Conservation (phyloP, 2,888 invertebrate genomes). For the Helicoverpa assulta region DNA sequence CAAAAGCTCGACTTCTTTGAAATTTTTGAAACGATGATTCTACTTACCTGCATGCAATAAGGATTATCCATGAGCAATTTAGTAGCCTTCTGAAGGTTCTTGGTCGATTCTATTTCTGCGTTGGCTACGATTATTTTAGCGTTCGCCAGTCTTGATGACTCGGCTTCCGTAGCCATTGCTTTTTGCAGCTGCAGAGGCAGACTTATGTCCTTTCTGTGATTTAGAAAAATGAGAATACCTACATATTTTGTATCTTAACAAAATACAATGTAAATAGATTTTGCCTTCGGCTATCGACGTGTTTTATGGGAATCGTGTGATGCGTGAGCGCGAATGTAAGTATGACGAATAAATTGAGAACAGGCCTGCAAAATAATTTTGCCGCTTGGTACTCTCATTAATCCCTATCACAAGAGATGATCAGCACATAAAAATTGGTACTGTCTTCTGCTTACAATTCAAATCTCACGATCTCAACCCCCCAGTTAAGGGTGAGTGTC, state of each 20-base stretch:
- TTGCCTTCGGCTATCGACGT: too few species aligned
- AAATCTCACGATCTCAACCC: constrained; percentile 95
- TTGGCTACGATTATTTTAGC: constrained; percentile 92
- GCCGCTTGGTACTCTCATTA: too few species aligned
- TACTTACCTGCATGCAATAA: constrained; percentile 80
- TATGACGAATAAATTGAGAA: too few species aligned
- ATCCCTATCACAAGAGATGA: too few species aligned
- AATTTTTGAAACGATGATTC: not conserved
- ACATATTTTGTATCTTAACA: not conserved
- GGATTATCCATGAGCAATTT: constrained; percentile 90
- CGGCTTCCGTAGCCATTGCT: constrained; percentile 92
- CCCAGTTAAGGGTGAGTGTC: constrained; percentile 95
- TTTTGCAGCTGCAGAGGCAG: constrained; percentile 88
- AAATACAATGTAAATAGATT: too few species aligned
- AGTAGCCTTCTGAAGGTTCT: constrained; percentile 91
- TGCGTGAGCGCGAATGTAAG: too few species aligned
- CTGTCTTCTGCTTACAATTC: constrained; percentile 93
- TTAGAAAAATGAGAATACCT: not conserved
- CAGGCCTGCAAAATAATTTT: too few species aligned
- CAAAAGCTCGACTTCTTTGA: too few species aligned
- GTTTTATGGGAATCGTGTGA: too few species aligned
- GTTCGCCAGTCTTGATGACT: constrained; percentile 90
- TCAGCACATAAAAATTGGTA: too few species aligned
- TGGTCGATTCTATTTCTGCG: constrained; percentile 91
- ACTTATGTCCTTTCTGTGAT: constrained; percentile 74